Conservation (phyloP, 1,140 invertebrate genomes). For the Zaprionus kolodkinae region DNA sequence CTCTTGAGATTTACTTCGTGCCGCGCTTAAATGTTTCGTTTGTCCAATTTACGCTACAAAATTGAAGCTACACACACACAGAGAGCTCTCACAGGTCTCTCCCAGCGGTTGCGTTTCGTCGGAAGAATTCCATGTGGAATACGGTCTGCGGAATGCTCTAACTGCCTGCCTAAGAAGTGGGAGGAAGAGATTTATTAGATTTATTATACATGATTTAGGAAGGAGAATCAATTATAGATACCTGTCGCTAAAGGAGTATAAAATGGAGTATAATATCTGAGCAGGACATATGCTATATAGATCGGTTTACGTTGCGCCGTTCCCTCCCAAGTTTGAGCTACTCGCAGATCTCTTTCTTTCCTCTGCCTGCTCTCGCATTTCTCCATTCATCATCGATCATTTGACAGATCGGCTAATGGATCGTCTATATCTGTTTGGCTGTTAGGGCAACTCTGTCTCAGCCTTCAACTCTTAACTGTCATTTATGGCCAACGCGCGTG, state of each 20-base stretch:
- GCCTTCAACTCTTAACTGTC: slow-evolving; percentile 29
- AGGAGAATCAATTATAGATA: neutral
- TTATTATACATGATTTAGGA: neutral
- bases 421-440: slow-evolving; percentile 22
- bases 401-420: slow-evolving; percentile 30
- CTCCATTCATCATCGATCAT: neutral
- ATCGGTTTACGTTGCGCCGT: neutral
- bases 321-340: no score
- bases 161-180: neutral
- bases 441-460: slow-evolving; percentile 46
- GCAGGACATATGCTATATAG: neutral
- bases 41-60: slow-evolving; percentile 49
- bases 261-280: no score
- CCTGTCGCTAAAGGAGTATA: neutral
- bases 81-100: neutral
- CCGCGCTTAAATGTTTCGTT: slow-evolving; percentile 57
- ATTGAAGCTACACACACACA: slow-evolving; percentile 5
- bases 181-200: neutral
- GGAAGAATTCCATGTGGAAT: slow-evolving; percentile 7
- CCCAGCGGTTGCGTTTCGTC: slow-evolving; percentile 2
- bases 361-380: no score
- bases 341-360: no score
- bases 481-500: slow-evolving; percentile 70
- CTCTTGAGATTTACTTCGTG: slow-evolving; percentile 69
- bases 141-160: slow-evolving; percentile 31